These are phyloP conservation scores for Enteromius mattozi DNA, from an alignment of 2,797 vertebrate genomes.

Conservation along the genomic window DNA sequence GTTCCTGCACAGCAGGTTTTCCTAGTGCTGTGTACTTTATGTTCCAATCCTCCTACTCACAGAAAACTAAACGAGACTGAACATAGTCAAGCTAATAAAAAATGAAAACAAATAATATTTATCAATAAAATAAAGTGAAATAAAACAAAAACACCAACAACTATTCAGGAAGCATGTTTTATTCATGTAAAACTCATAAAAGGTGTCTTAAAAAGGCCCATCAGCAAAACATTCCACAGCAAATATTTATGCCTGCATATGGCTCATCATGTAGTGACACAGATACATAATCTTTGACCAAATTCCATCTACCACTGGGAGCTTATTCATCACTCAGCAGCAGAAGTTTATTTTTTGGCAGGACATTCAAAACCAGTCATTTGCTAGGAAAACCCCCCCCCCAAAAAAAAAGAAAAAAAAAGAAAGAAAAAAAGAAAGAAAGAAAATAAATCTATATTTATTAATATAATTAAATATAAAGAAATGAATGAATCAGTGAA, in stretches of 20 bases:
- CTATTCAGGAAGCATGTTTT: neutral
- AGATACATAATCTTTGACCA: neutral
- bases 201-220: neutral
- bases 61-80: neutral
- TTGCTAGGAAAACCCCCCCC: neutral
- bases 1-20: slow-evolving; percentile 68
- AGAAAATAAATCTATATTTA: too few species aligned
- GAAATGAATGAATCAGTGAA: too few species aligned
- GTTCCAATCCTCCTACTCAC: slow-evolving; percentile 23
- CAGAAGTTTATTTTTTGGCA: neutral
- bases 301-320: neutral
- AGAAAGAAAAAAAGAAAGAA: neutral
- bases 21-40: neutral
- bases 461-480: too few species aligned
- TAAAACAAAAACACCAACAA: neutral
- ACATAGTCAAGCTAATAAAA: neutral
- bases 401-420: too few species aligned
- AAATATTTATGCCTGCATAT: neutral
- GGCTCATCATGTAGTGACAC: neutral
- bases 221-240: neutral
- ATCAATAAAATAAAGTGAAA: neutral
- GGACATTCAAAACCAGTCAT: neutral
- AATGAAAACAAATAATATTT: neutral
- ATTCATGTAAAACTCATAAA: neutral
- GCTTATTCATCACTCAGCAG: neutral